Conservation (phyloP, 30 jellyfish, hydroid and myxozoan genomes). For the Catostylus mosaicus region DNA sequence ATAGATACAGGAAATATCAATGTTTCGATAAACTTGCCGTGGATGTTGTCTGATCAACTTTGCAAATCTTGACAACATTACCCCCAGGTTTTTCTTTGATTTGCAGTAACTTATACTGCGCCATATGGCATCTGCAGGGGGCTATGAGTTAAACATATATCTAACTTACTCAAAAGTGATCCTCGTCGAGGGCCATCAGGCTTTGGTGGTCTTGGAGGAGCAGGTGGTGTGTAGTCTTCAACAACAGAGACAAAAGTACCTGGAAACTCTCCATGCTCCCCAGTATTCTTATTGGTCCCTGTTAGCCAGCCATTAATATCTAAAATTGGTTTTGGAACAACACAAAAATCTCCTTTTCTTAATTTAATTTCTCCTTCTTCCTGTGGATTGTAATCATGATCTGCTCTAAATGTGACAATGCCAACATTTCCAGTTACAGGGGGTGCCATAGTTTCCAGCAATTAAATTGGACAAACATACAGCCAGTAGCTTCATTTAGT, state of each 20-base stretch:
- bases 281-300: conserved; percentile 77
- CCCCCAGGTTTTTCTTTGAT: too few relatives aligned
- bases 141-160: too few relatives aligned
- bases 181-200: conserved; percentile 14
- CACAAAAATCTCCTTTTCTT: conserved; percentile 71
- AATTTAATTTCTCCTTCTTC: conserved; percentile 72
- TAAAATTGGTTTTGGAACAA: conserved; percentile 72
- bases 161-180: background rate
- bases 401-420: conserved; percentile 72
- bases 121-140: too few relatives aligned
- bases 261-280: conserved; percentile 88
- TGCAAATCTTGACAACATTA: too few relatives aligned
- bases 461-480: background rate
- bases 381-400: conserved; percentile 65
- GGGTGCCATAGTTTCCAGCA: background rate
- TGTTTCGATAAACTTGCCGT: too few relatives aligned
- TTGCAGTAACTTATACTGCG: too few relatives aligned
- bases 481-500: too few relatives aligned
- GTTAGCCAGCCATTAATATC: conserved; percentile 83
- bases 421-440: conserved; percentile 62
- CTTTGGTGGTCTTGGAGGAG: conserved; percentile 86
- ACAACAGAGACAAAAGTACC: conserved; percentile 81
- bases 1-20: too few relatives aligned
- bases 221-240: conserved; percentile 81
- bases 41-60: too few relatives aligned